A percentile compares a stretch with the other conserved stretches of the same genome.
Evolutionary conservation across 2,888 invertebrate species (phyloP).

Genomic region (Drosophila limbata): DNA sequence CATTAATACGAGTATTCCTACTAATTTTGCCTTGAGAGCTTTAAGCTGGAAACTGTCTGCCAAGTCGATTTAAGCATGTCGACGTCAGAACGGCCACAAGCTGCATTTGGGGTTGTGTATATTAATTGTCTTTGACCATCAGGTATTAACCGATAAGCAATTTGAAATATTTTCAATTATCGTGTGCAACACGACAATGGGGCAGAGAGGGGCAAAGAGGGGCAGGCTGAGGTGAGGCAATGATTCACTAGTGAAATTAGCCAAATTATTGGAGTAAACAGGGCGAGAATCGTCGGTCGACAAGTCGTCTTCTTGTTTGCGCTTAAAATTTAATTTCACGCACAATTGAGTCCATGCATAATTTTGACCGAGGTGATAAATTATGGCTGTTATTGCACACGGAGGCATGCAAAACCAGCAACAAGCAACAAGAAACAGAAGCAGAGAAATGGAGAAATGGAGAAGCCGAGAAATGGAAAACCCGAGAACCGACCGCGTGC

Average conservation of each 20-base stretch:
- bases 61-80: conserved; percentile 23
- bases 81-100: conserved; percentile 12
- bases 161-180: conserved; percentile 70
- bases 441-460: background rate
- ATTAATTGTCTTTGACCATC: conserved; percentile 39
- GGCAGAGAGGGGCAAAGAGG: background rate
- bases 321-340: conserved; percentile 83
- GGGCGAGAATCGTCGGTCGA: conserved; percentile 49
- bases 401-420: conserved; percentile 29
- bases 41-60: background rate
- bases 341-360: conserved; percentile 82
- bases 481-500: conserved; percentile 50
- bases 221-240: background rate
- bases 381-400: conserved; percentile 80
- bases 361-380: conserved; percentile 80
- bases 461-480: background rate
- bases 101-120: conserved; percentile 9
- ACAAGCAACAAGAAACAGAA: conserved; percentile 18
- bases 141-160: conserved; percentile 23
- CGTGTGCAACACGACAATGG: conserved; percentile 33
- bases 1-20: background rate
- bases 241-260: conserved; percentile 68
- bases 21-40: background rate
- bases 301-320: conserved; percentile 74
- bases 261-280: conserved; percentile 81